Conservation (phyloP, 1,140 invertebrate genomes). For the Danaus plexippus region DNA sequence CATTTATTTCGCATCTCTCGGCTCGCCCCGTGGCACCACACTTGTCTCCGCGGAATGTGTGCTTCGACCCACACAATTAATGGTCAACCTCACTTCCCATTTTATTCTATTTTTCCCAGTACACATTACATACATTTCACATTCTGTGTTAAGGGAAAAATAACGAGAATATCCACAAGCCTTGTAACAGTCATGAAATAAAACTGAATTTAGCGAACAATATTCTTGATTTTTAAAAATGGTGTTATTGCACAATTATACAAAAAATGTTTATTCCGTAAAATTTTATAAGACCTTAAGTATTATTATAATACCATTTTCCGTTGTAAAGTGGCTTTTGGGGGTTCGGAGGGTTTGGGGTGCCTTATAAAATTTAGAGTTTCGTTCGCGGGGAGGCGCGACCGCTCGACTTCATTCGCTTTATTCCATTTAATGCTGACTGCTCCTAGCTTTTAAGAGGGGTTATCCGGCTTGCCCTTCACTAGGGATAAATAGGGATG, state of each 20-base stretch:
- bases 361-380: constrained; percentile 70
- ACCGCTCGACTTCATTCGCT: constrained; percentile 66
- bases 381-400: constrained; percentile 38
- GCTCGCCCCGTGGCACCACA: constrained; percentile 42
- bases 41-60: constrained; percentile 47
- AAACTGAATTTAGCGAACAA: constrained; percentile 13
- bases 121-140: constrained; percentile 22
- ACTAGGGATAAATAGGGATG: constrained; percentile 64
- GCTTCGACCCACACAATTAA: constrained; percentile 53
- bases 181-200: constrained; percentile 32
- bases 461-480: constrained; percentile 69
- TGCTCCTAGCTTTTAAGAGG: constrained; percentile 71
- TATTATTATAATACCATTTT: constrained; percentile 70
- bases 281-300: constrained; percentile 67
- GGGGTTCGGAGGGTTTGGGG: constrained; percentile 44
- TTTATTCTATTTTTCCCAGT: constrained; percentile 27
- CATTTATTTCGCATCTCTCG: constrained; percentile 69
- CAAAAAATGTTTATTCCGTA: constrained; percentile 64
- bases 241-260: constrained; percentile 59
- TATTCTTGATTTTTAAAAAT: constrained; percentile 32
- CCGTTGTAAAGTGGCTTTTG: constrained; percentile 67
- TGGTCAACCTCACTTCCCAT: constrained; percentile 51
- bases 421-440: constrained; percentile 71
- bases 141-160: constrained; percentile 10
- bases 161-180: constrained; percentile 6